phyloP scores from a whole-genome alignment of 2,797 vertebrate genomes.

The Chaetophractus vellerosus region DNA sequence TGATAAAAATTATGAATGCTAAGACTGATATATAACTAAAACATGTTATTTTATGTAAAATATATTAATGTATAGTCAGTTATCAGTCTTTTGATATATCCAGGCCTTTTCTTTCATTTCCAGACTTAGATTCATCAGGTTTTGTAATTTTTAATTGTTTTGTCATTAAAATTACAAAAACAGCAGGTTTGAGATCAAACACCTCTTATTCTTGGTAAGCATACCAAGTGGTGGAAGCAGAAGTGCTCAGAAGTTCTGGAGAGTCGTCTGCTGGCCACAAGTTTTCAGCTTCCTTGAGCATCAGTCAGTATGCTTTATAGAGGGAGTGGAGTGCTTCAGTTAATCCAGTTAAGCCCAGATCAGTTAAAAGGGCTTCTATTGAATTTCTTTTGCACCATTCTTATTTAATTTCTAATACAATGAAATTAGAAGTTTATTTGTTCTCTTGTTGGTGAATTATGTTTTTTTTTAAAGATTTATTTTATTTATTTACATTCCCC shows the following conservation, averaged over 20 bases:
- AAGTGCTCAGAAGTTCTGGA: neutral
- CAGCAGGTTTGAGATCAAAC: neutral
- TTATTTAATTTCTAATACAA: neutral
- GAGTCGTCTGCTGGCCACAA: too few species aligned
- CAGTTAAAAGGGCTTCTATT: neutral
- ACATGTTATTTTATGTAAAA: slow-evolving; percentile 30
- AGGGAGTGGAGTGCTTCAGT: neutral
- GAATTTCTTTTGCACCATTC: slow-evolving; percentile 51
- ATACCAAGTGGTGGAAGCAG: neutral
- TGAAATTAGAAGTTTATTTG: neutral
- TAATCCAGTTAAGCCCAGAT: neutral
- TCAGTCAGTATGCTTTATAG: neutral
- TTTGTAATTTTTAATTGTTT: neutral
- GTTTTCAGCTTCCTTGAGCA: neutral
- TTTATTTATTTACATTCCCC: too few species aligned
- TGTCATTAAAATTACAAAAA: neutral
- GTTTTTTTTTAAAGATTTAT: neutral
- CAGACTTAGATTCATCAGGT: neutral
- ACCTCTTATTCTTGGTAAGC: slow-evolving; percentile 14
- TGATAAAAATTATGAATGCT: slow-evolving; percentile 11
- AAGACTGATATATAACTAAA: neutral
- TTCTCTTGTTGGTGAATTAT: slow-evolving; percentile 23
- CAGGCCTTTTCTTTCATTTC: slow-evolving; percentile 46
- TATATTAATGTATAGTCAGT: neutral
- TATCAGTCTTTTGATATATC: neutral